phyloP scores from a whole-genome alignment of 2,888 invertebrate species.

The Atethmia centrago region DNA sequence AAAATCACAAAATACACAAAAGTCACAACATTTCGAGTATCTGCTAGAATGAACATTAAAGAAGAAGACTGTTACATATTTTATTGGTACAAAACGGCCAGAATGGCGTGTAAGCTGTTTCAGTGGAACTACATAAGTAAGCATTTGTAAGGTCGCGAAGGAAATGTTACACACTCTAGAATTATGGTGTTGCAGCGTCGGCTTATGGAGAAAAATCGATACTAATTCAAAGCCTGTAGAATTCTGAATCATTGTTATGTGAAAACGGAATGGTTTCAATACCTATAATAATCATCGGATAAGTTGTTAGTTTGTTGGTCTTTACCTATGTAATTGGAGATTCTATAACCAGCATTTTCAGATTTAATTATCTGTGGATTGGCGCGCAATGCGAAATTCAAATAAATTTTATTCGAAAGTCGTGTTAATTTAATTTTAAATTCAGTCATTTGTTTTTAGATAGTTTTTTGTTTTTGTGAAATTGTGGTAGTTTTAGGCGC shows the following conservation, averaged over 20 bases:
- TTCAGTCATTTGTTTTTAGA: too few species aligned
- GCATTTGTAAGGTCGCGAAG: conserved; percentile 56
- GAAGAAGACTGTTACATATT: conserved; percentile 32
- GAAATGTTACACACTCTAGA: conserved; percentile 53
- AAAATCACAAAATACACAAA: conserved; percentile 3
- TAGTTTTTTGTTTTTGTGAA: too few species aligned
- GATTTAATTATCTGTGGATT: too few species aligned
- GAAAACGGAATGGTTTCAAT: conserved; percentile 3
- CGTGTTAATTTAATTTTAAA: too few species aligned
- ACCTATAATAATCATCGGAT: background rate
- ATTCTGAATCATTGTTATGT: conserved; percentile 32
- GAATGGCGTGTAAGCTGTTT: conserved; percentile 42
- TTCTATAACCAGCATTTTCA: too few species aligned
- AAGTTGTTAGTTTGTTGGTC: too few species aligned
- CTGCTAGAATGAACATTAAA: conserved; percentile 26
- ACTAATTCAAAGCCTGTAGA: conserved; percentile 42
- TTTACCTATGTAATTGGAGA: too few species aligned
- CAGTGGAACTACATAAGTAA: conserved; percentile 41
- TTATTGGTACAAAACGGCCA: conserved; percentile 36
- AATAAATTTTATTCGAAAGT: too few species aligned
- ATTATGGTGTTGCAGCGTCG: conserved; percentile 49
- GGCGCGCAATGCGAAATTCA: too few species aligned
- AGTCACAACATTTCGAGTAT: conserved; percentile 8
- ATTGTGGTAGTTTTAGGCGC: too few species aligned
- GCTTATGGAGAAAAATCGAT: conserved; percentile 54